These are phyloP conservation scores for Drosophila melanocephala DNA, from an alignment of 2,888 invertebrate species.

Conservation along the genomic window DNA sequence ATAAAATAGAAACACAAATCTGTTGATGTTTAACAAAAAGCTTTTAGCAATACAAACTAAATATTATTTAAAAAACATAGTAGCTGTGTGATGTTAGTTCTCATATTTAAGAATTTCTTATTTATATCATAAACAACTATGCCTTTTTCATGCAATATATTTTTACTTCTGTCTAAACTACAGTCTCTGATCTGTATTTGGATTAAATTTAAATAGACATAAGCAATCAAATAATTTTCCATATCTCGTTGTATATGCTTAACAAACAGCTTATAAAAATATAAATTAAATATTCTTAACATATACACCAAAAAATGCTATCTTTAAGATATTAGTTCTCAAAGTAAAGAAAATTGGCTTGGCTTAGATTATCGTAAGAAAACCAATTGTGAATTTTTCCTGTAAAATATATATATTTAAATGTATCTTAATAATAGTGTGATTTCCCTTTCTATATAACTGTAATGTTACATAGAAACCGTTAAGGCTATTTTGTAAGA, in stretches of 20 bases:
- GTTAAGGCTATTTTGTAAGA: background rate
- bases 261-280: no score
- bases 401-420: background rate
- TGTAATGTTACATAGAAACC: background rate
- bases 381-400: background rate
- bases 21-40: background rate
- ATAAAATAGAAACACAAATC: background rate
- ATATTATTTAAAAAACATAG: background rate
- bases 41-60: background rate
- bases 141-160: rapidly evolving
- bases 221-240: background rate
- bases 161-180: rapidly evolving
- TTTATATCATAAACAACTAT: background rate
- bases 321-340: background rate
- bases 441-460: background rate
- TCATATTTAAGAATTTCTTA: background rate
- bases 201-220: background rate
- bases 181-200: background rate
- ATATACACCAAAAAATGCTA: background rate
- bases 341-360: background rate
- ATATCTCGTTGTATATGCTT: background rate
- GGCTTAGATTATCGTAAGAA: background rate
- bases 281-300: background rate
- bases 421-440: background rate
- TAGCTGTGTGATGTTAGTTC: background rate